Evolutionary conservation across 2,113 vertebrate species (phyloP).

Genomic region (Scomber scombrus): DNA sequence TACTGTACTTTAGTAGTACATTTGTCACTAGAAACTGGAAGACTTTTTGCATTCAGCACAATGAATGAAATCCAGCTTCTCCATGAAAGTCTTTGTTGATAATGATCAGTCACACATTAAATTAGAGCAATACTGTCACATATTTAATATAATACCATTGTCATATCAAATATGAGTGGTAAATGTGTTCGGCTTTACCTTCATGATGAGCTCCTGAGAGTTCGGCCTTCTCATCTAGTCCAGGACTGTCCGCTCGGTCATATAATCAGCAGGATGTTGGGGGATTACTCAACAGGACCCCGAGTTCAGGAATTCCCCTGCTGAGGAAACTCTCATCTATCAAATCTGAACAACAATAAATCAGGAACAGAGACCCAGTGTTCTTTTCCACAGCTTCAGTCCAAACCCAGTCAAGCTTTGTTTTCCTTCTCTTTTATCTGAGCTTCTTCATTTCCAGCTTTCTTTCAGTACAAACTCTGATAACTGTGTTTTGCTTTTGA

Average conservation of each 20-base stretch:
- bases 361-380: slow-evolving; percentile 3
- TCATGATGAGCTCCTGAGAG: slow-evolving; percentile 58
- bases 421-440: not conserved
- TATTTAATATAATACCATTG: not conserved
- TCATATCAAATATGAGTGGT: not conserved
- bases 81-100: too few species aligned
- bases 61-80: too few species aligned
- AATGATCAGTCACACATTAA: too few species aligned
- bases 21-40: not conserved
- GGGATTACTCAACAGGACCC: slow-evolving; percentile 40
- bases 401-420: not conserved
- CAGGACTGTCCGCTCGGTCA: not conserved
- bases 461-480: not conserved
- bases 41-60: not conserved
- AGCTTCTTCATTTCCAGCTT: not conserved
- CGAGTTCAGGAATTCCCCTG: slow-evolving; percentile 50
- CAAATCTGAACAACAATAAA: not conserved
- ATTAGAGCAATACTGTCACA: not conserved
- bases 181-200: slow-evolving; percentile 51
- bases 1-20: too few species aligned
- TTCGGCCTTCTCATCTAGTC: slow-evolving; percentile 11
- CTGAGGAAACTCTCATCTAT: slow-evolving; percentile 33
- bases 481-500: slow-evolving; percentile 11
- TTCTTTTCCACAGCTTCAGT: slow-evolving; percentile 10
- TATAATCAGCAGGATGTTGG: slow-evolving; percentile 24